Conservation (phyloP, 1,140 invertebrate species). For the Latrodectus geometricus region DNA sequence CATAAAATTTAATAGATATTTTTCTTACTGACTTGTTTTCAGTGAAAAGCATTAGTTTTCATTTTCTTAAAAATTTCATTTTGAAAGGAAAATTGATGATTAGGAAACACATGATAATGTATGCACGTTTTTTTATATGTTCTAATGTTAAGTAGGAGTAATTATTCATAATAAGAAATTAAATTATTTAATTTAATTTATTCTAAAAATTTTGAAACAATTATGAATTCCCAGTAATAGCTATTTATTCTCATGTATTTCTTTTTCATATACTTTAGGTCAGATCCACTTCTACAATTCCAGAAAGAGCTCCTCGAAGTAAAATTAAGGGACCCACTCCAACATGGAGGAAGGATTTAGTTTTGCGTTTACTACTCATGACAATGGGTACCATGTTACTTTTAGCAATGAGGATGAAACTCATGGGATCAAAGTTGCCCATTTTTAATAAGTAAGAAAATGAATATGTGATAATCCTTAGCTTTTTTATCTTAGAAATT, state of each 20-base stretch:
- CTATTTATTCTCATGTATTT: background rate
- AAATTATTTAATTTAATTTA: background rate
- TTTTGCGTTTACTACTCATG: constrained; percentile 31
- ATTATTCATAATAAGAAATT: too few species aligned
- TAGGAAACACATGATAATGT: too few species aligned
- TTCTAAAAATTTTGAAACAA: constrained; percentile 14
- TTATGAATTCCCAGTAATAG: constrained; percentile 5
- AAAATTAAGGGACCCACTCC: constrained; percentile 54
- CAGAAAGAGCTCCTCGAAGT: constrained; percentile 6
- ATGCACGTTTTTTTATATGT: too few species aligned
- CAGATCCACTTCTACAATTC: background rate
- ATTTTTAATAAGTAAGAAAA: constrained; percentile 60
- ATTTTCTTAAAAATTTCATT: too few species aligned
- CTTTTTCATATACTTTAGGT: constrained; percentile 17
- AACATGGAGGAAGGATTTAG: constrained; percentile 52
- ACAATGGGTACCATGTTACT: constrained; percentile 20
- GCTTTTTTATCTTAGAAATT: too few species aligned
- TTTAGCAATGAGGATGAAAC: constrained; percentile 36
- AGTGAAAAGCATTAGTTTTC: too few species aligned
- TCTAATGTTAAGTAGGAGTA: too few species aligned
- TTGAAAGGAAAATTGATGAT: too few species aligned
- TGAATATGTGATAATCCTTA: too few species aligned
- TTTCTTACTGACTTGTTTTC: too few species aligned
- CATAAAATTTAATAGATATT: too few species aligned
- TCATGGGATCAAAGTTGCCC: constrained; percentile 58